These are phyloP conservation scores for Batillaria attramentaria DNA, from an alignment of 1,140 invertebrate genomes.

Conservation along the genomic window DNA sequence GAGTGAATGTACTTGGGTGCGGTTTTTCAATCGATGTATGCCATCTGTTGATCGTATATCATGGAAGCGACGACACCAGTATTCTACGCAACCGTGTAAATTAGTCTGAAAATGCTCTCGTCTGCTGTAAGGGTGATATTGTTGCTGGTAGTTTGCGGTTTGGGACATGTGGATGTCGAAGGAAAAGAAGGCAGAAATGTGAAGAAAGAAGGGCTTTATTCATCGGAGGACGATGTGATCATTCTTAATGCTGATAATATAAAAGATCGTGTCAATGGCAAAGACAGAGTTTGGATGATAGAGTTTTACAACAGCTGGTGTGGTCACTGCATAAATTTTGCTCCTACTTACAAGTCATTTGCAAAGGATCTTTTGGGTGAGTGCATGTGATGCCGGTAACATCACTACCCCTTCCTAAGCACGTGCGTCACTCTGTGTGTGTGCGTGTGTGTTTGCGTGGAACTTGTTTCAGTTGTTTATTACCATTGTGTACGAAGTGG, in stretches of 20 bases:
- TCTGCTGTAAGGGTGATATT: background rate
- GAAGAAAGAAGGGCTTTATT: slow-evolving; percentile 45
- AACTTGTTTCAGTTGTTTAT: too few species aligned
- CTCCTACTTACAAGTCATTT: slow-evolving; percentile 62
- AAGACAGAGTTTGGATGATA: slow-evolving; percentile 63
- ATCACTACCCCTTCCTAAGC: too few species aligned
- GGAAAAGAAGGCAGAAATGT: background rate
- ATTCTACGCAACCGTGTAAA: too few species aligned
- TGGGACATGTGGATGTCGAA: background rate
- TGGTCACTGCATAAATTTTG: slow-evolving; percentile 68
- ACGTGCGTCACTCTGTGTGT: too few species aligned
- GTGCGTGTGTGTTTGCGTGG: too few species aligned
- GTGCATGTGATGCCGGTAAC: too few species aligned
- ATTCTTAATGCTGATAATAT: slow-evolving; percentile 47
- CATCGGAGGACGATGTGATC: slow-evolving; percentile 46
- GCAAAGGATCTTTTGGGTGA: slow-evolving; percentile 62
- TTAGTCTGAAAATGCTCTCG: background rate
- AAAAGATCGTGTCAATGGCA: slow-evolving; percentile 42
- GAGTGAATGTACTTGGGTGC: background rate
- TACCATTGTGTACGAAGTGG: too few species aligned
- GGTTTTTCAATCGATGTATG: too few species aligned
- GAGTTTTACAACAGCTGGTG: slow-evolving; percentile 72
- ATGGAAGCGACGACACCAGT: background rate
- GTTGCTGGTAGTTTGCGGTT: background rate
- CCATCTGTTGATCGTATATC: too few species aligned